Evolutionary conservation across 2,797 vertebrate species (phyloP).

Genomic region (Antrozous pallidus): DNA sequence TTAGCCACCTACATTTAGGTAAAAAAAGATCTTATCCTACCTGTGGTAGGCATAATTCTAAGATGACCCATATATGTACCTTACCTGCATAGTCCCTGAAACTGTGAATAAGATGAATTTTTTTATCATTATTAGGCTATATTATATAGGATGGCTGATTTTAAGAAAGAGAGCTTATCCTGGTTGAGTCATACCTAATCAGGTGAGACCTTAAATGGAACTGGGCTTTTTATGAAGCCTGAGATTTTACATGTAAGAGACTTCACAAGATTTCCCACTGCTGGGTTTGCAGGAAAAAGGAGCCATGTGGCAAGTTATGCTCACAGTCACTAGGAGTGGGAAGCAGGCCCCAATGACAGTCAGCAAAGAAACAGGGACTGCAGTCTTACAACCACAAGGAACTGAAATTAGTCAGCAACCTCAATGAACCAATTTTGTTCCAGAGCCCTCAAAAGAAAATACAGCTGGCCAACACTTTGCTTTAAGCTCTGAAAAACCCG

Average conservation of each 20-base stretch:
- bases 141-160: background rate
- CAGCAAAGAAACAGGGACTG: background rate
- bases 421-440: background rate
- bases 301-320: background rate
- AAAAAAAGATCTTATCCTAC: background rate
- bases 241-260: background rate
- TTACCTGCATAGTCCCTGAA: background rate
- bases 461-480: background rate
- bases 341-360: background rate
- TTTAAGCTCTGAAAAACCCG: background rate
- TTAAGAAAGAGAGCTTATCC: background rate
- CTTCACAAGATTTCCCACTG: background rate
- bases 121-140: background rate
- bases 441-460: background rate
- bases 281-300: background rate
- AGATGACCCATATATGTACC: background rate
- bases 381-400: background rate
- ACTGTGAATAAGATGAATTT: background rate
- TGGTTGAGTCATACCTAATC: background rate
- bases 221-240: background rate
- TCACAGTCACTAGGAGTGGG: background rate
- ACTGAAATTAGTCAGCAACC: background rate
- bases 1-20: background rate
- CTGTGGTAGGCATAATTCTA: background rate
- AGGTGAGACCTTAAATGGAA: background rate